phyloP scores from a whole-genome alignment of 2,113 vertebrate species.

The Columba janthina region DNA sequence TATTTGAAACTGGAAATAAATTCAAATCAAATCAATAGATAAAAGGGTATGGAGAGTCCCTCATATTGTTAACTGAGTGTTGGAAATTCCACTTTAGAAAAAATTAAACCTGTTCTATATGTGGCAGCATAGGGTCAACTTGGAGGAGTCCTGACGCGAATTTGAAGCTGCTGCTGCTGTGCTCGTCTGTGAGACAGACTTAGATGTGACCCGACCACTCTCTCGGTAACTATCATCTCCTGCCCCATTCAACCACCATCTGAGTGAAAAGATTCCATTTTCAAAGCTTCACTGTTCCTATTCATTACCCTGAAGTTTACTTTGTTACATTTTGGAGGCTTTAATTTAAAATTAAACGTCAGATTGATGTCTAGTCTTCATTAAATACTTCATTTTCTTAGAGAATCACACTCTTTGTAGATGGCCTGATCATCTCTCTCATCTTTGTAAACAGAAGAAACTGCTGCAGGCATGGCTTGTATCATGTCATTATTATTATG shows the following conservation, averaged over 20 bases:
- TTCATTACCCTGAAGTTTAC: background rate
- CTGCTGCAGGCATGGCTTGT: background rate
- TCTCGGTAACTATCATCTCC: background rate
- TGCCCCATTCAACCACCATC: background rate
- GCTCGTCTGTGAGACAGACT: background rate
- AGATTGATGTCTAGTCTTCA: background rate
- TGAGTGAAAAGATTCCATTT: accelerated
- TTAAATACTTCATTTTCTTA: background rate
- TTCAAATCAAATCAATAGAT: background rate
- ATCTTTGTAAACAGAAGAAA: background rate
- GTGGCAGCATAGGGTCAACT: background rate
- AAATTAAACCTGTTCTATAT: background rate
- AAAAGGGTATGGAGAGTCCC: background rate
- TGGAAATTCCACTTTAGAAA: background rate
- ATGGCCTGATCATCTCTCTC: background rate
- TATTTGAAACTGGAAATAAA: background rate
- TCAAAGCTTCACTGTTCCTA: background rate
- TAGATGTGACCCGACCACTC: accelerated
- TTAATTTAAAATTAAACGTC: background rate
- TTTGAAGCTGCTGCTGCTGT: background rate
- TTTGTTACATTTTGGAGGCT: accelerated
- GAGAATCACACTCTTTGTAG: background rate
- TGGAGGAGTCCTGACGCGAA: accelerated
- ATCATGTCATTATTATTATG: background rate
- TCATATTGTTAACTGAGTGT: background rate